phyloP scores from a whole-genome alignment of 2,113 vertebrate species.

The Glareola pratincola region DNA sequence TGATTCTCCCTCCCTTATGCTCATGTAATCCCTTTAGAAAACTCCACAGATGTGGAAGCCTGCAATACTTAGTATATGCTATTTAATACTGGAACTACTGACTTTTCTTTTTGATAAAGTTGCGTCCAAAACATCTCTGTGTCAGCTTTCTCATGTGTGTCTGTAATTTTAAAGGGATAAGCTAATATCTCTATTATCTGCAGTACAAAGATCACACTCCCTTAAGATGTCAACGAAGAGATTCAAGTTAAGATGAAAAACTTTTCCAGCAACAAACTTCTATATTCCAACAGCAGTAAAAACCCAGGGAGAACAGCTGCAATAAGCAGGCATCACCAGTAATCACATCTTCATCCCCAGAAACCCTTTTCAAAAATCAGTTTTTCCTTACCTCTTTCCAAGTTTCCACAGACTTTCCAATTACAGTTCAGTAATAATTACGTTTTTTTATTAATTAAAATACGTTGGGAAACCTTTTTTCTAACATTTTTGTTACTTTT shows the following conservation, averaged over 20 bases:
- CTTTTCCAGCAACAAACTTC: conserved; percentile 50
- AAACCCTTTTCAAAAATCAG: background rate
- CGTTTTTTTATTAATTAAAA: conserved; percentile 69
- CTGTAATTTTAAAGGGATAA: background rate
- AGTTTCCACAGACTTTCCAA: conserved; percentile 56
- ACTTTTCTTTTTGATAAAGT: background rate
- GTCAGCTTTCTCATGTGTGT: background rate
- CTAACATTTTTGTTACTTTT: conserved; percentile 24
- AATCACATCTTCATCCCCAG: conserved; percentile 37
- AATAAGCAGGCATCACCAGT: background rate
- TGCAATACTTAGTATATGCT: background rate
- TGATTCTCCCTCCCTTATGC: background rate
- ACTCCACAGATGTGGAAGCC: background rate
- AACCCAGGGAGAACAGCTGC: background rate
- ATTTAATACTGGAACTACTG: background rate
- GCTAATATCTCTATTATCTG: background rate
- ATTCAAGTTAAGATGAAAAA: conserved; percentile 28
- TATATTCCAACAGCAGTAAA: conserved; percentile 35
- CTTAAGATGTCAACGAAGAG: background rate
- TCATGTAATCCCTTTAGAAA: background rate
- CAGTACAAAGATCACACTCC: background rate
- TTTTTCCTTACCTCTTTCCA: background rate
- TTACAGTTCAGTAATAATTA: conserved; percentile 55
- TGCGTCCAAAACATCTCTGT: background rate
- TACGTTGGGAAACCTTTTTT: conserved; percentile 3